phyloP scores from a whole-genome alignment of 2,888 invertebrate species.

The Sarcophaga variegata region DNA sequence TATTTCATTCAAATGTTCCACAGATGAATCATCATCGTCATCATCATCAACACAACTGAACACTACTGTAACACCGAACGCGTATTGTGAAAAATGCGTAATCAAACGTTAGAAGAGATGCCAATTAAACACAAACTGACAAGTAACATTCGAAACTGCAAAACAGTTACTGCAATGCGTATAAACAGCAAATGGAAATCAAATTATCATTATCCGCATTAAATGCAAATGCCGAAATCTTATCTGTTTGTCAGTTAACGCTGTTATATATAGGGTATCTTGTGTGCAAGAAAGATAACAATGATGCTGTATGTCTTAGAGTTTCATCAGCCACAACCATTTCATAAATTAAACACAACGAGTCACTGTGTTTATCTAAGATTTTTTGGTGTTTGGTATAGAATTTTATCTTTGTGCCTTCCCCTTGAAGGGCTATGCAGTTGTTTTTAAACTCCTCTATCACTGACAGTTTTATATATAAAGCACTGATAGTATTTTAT shows the following conservation, averaged over 20 bases:
- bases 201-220: neutral
- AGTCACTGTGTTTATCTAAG: neutral
- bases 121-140: slow-evolving; percentile 34
- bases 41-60: too few relatives aligned
- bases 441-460: slow-evolving; percentile 15
- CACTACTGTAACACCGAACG: too few relatives aligned
- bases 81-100: neutral
- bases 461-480: slow-evolving; percentile 12
- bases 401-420: slow-evolving; percentile 9
- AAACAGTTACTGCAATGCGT: slow-evolving; percentile 30
- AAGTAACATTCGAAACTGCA: neutral
- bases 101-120: slow-evolving; percentile 16
- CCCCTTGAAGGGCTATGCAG: neutral
- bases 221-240: too few relatives aligned
- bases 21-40: too few relatives aligned
- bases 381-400: neutral
- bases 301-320: too few relatives aligned
- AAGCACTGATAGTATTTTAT: neutral
- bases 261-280: too few relatives aligned
- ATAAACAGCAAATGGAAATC: neutral
- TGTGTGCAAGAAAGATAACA: too few relatives aligned
- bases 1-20: too few relatives aligned
- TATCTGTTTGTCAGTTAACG: too few relatives aligned
- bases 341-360: neutral
- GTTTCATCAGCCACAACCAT: too few relatives aligned